Evolutionary conservation across 2,888 invertebrate species (phyloP).

Genomic region (Octodonta nipae): DNA sequence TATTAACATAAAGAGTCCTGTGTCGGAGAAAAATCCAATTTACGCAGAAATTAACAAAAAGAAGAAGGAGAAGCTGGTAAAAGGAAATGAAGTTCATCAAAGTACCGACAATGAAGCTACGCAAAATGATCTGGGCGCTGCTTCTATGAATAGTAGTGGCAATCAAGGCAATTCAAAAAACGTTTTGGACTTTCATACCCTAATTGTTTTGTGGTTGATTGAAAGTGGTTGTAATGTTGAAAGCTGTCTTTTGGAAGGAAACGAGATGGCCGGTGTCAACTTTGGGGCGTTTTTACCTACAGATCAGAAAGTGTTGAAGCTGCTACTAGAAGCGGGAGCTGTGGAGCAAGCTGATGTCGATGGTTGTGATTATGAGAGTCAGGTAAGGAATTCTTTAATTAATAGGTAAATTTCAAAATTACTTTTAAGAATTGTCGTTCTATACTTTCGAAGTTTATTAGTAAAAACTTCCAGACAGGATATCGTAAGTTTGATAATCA

Average conservation of each 20-base stretch:
- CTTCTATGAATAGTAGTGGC: constrained; percentile 4
- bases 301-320: constrained; percentile 54
- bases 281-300: constrained; percentile 49
- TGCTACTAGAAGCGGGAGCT: constrained; percentile 64
- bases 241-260: constrained; percentile 39
- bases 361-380: constrained; percentile 34
- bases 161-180: constrained; percentile 8
- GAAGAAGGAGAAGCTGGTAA: constrained; percentile 15
- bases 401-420: not conserved
- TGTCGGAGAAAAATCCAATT: constrained; percentile 24
- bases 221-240: constrained; percentile 53
- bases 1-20: constrained; percentile 24
- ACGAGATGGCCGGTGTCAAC: constrained; percentile 35
- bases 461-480: too few relatives aligned
- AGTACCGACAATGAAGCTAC: constrained; percentile 2
- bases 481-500: too few relatives aligned
- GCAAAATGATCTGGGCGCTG: constrained; percentile 8
- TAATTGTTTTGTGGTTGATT: constrained; percentile 64
- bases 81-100: constrained; percentile 6
- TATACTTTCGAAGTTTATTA: not conserved
- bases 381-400: constrained; percentile 23
- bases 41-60: constrained; percentile 31
- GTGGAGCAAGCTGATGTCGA: constrained; percentile 39
- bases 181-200: constrained; percentile 47
- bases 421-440: not conserved